phyloP scores from a whole-genome alignment of 2,113 vertebrate species.

The Cheirogaleus medius region DNA sequence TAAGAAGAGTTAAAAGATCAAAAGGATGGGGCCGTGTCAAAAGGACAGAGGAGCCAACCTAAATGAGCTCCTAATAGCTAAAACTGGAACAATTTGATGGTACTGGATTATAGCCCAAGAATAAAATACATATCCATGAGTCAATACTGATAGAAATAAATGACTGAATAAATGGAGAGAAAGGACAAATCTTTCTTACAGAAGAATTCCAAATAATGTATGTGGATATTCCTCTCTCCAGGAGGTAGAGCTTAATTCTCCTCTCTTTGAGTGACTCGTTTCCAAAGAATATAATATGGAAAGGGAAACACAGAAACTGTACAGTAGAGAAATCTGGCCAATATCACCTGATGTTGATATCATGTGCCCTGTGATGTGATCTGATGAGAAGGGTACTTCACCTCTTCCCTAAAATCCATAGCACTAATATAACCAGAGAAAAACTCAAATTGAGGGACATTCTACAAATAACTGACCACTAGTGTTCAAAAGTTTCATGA shows the following conservation, averaged over 20 bases:
- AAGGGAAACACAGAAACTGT: neutral
- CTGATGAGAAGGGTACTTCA: neutral
- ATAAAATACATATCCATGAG: conserved; percentile 5
- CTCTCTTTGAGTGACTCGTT: neutral
- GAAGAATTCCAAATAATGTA: conserved; percentile 41
- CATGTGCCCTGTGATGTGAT: neutral
- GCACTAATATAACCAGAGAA: neutral
- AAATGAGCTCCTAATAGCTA: neutral
- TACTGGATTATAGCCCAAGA: neutral
- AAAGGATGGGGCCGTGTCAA: neutral
- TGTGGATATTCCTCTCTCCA: neutral
- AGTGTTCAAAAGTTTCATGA: neutral
- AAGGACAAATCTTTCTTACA: conserved; percentile 2
- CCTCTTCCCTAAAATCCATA: neutral
- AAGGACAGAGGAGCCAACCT: neutral
- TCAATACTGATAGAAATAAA: neutral
- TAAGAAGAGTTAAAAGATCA: neutral
- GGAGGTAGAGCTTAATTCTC: neutral
- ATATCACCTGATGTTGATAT: neutral
- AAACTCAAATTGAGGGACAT: neutral
- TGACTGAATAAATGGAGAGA: neutral
- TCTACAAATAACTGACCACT: conserved; percentile 26
- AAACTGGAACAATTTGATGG: conserved; percentile 24
- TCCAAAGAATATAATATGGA: neutral
- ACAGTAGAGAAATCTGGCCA: neutral